Conservation (phyloP, 1,140 invertebrate species). For the Euwallacea similis region DNA sequence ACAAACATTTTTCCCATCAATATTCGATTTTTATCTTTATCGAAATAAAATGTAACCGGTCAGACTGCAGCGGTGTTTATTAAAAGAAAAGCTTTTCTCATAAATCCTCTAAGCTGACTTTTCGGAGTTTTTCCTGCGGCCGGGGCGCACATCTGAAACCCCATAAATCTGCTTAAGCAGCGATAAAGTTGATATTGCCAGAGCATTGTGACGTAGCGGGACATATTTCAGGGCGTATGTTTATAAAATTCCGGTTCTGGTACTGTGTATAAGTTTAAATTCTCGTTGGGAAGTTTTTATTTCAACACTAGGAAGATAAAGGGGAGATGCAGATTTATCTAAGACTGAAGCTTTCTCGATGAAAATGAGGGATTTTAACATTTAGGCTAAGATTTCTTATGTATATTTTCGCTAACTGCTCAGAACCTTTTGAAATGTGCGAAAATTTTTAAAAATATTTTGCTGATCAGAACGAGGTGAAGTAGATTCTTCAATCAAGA, state of each 20-base stretch:
- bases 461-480: too few relatives aligned
- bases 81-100: background rate
- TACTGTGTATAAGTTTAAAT: too few relatives aligned
- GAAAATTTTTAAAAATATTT: too few relatives aligned
- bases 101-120: constrained; percentile 9
- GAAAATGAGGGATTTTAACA: too few relatives aligned
- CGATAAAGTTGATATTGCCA: constrained; percentile 21
- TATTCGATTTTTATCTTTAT: background rate
- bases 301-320: background rate
- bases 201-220: constrained; percentile 10
- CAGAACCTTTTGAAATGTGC: too few relatives aligned
- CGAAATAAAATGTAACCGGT: background rate
- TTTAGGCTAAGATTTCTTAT: too few relatives aligned
- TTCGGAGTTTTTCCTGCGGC: constrained; percentile 7
- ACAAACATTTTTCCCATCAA: background rate
- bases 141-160: constrained; percentile 7
- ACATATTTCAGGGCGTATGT: constrained; percentile 15
- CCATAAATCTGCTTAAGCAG: constrained; percentile 10
- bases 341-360: too few relatives aligned
- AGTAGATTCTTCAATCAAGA: too few relatives aligned
- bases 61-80: constrained; percentile 14
- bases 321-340: background rate
- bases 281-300: too few relatives aligned
- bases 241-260: background rate
- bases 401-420: too few relatives aligned